Evolutionary conservation across 2,113 vertebrate genomes (phyloP).

Genomic region (Cynoglossus semilaevis): DNA sequence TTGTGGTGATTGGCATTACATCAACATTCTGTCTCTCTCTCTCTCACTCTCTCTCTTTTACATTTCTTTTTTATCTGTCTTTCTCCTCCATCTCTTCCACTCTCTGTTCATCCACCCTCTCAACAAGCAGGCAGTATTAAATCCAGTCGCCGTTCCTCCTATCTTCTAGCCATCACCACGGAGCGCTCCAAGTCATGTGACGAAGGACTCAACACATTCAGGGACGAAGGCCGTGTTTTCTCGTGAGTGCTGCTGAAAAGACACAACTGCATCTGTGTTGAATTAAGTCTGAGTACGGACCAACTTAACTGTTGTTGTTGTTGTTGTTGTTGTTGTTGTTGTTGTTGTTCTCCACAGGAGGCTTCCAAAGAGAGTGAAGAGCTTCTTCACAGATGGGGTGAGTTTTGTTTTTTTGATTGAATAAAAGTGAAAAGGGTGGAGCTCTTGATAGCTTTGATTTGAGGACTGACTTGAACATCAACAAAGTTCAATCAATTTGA

Average conservation of each 20-base stretch:
- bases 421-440: neutral
- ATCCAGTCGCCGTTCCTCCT: constrained; percentile 94
- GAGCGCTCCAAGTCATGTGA: constrained; percentile 98
- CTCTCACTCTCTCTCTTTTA: constrained; percentile 21
- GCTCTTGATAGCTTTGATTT: too few species aligned
- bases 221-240: constrained; percentile 85
- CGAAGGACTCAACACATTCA: constrained; percentile 91
- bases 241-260: constrained; percentile 65
- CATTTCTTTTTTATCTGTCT: constrained; percentile 11
- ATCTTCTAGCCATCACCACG: constrained; percentile 93
- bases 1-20: constrained; percentile 64
- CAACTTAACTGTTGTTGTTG: neutral
- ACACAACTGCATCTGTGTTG: neutral
- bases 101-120: constrained; percentile 34
- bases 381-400: constrained; percentile 95
- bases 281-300: neutral
- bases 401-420: constrained; percentile 49
- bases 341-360: constrained; percentile 75
- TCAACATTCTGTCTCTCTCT: constrained; percentile 58
- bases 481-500: neutral
- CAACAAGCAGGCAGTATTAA: constrained; percentile 87
- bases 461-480: too few species aligned
- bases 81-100: constrained; percentile 10
- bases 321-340: neutral
- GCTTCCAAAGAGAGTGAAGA: constrained; percentile 90